A percentile compares a stretch with the other conserved stretches of the same genome.
These are phyloP conservation scores for Nymphalis polychloros DNA, from an alignment of 2,888 invertebrate species.

Conservation along the genomic window DNA sequence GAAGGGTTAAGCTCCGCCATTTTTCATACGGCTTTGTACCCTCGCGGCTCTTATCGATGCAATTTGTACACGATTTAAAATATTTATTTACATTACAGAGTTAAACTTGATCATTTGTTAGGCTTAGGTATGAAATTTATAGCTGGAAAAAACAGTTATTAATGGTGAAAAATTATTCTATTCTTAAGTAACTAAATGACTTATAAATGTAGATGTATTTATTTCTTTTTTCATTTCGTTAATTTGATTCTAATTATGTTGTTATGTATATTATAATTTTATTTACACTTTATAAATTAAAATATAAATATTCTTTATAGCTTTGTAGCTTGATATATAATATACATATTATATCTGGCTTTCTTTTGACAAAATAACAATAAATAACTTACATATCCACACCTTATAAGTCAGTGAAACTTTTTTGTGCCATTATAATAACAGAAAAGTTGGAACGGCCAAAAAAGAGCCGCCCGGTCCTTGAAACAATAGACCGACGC, in stretches of 20 bases:
- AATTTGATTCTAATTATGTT: too few relatives aligned
- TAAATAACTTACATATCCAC: background rate
- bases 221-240: too few relatives aligned
- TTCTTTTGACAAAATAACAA: background rate
- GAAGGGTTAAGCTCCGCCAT: constrained; percentile 61
- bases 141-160: constrained; percentile 2
- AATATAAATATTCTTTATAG: too few relatives aligned
- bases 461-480: constrained; percentile 22
- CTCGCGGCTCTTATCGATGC: constrained; percentile 48
- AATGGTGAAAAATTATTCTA: background rate
- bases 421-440: constrained; percentile 34
- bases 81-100: constrained; percentile 45
- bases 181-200: too few relatives aligned
- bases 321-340: background rate
- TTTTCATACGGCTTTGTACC: constrained; percentile 48
- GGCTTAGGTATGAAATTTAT: constrained; percentile 30
- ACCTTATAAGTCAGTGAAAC: constrained; percentile 13
- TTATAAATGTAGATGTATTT: too few relatives aligned
- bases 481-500: constrained; percentile 33
- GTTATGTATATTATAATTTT: too few relatives aligned
- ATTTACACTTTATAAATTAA: too few relatives aligned
- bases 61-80: constrained; percentile 52
- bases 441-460: constrained; percentile 26
- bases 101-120: constrained; percentile 38
- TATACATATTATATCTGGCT: background rate